Evolutionary conservation across 1,140 invertebrate species (phyloP), one percentile per base, ranked within the genome.

Genomic region (Drosophila grimshawi): DNA sequence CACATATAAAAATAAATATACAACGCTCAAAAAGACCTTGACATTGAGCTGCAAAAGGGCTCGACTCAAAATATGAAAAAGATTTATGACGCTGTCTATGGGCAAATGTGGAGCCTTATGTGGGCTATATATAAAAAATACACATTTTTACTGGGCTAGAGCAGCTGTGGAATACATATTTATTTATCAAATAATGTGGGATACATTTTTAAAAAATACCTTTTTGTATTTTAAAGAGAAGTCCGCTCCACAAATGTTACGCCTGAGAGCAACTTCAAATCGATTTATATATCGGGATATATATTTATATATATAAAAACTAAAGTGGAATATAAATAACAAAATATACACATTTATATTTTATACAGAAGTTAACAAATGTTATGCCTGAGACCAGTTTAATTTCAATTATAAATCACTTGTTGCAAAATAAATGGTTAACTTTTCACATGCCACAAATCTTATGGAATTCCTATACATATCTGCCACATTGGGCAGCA

Each of bases 11-110:
- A 35, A 41, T 27, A 37, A 61, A 32, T 52, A 61, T 71, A 48
- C 63, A 56, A 75, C 19, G 19, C 64, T 53, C 57, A 41, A 39
- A 64, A 37, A 77, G 81, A 67, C 78, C 78, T 81, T 85, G 81
- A 65, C 81, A 78, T 70, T 85, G 81, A 78, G 52, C 62, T 45
- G 30, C 37, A 43, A 65, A 78, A 73, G 72, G 76, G 71, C 65
- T 62, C 71, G 66, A 71, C 81, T 67, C 27, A 8, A 51, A 48
- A 29, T 56, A 56, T 33, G 27, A 69, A 10, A 59, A 43, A 57
- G 41, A 77, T 55, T 60, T 64, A 67, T 67, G 49, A 5, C 7
- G 46, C 10, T 11, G 43, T 59, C 59, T 49, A 48, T 55, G 27
- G 19, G 33, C 4, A 43, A 51, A 5, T 29, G 5, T 2, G n/a